These are phyloP conservation scores for Phragmatobia fuliginosa DNA, from an alignment of 2,888 invertebrate genomes.

Conservation along the genomic window DNA sequence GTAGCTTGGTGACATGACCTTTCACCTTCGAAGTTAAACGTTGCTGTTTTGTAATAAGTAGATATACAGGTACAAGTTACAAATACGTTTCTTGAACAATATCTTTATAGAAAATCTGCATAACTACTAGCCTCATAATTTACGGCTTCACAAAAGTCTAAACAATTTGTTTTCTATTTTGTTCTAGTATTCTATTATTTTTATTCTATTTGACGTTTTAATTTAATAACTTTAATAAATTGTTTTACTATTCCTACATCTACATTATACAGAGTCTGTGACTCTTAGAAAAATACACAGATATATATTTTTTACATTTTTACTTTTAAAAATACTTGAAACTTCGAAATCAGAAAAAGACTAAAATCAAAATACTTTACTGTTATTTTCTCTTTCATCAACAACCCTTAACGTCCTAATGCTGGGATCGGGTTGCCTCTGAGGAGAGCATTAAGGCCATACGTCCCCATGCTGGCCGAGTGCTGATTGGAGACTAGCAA, in stretches of 20 bases:
- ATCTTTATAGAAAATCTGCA: not conserved
- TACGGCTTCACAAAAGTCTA: not conserved
- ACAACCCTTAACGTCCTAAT: no score
- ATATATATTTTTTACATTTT: not conserved
- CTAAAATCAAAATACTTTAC: no score
- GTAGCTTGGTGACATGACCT: conserved; percentile 13
- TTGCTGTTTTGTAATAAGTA: not conserved
- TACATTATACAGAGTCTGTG: not conserved
- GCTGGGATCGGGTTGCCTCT: no score
- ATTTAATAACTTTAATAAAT: no score
- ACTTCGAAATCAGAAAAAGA: not conserved
- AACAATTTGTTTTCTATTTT: no score
- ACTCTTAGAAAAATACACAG: not conserved
- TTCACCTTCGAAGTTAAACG: conserved; percentile 12
- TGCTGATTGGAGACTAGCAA: no score
- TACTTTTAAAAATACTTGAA: not conserved
- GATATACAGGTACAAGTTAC: not conserved
- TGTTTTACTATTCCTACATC: not conserved
- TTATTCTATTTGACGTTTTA: not conserved
- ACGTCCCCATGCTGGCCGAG: no score
- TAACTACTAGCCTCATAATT: not conserved
- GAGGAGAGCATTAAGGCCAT: no score
- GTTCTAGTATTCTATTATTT: no score
- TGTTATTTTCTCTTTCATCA: no score
- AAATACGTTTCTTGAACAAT: not conserved